Base-by-base conservation (phyloP, 64 coral and sea anemone genomes). In the Trachythela sp. region DNA sequence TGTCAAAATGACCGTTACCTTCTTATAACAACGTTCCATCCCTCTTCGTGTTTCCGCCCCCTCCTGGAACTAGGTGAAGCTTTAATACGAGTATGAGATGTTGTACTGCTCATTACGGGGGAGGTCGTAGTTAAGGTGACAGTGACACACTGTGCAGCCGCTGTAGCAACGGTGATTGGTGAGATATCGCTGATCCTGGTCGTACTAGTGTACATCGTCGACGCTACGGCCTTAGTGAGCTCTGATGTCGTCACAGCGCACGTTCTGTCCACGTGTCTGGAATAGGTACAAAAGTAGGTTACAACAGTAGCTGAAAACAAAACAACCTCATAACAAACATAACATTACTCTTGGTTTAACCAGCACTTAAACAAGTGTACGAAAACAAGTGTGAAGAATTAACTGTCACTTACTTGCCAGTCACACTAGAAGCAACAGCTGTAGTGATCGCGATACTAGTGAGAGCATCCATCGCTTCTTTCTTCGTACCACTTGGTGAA, bases 81-180 rank as follows among this genome's bases (percentile, higher is more conserved):
- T 18, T 80, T 80, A 29, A 80, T 30, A 39, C 75, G 93, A 52
- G 72, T 88, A 77, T 92, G 90, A 56, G 92, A 92, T 9, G 92
- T 77, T 50, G 94, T 97, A 37, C 75, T 80, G 33, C 33, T 37
- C 22, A 92, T 89, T 13, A 90, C 94, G 40, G 95, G 85, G 72
- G 87, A 88, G 3, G 95, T 88, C 11, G 95, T 97, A 42, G 95
- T 97, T 36, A 97, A 90, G 34, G 90, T 97, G 37, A 97, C 95
- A 87, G 95, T 80, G 13, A 97, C 90, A 60, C 95, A 97, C 40
- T 97, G 95, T 4, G 95, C 95, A 51, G 95, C 95, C 45, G 95
- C 95, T 77, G 95, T 97, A 50, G 95, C 95, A 40, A 97, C 95
- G n/a, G 92, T 97, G 84, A 97, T 97, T 33, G 95, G 95, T 29